These are phyloP conservation scores for Xenentodon cancila DNA, from an alignment of 2,797 vertebrate genomes.

Conservation along the genomic window DNA sequence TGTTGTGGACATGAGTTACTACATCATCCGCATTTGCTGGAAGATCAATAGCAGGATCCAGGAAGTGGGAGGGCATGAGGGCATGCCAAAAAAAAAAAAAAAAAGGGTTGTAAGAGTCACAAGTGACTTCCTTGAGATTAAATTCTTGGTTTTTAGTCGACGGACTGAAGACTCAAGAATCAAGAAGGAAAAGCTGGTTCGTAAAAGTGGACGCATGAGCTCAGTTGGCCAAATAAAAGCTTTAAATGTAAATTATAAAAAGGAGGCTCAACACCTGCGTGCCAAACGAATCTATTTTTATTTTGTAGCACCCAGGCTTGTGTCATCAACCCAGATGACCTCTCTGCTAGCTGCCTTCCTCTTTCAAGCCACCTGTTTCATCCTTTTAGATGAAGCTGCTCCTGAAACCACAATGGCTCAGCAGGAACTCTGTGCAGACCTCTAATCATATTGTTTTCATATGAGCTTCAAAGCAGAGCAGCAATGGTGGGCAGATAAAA, in stretches of 20 bases:
- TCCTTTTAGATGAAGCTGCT: slow-evolving; percentile 30
- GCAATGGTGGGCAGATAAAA: slow-evolving; percentile 14
- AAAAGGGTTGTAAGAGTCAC: slow-evolving; percentile 18
- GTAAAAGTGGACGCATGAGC: slow-evolving; percentile 41
- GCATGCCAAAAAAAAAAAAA: slow-evolving; percentile 11
- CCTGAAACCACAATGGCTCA: neutral
- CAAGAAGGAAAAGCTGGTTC: slow-evolving; percentile 20
- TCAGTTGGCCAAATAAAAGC: neutral
- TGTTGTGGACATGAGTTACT: slow-evolving; percentile 53
- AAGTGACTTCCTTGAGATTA: slow-evolving; percentile 24
- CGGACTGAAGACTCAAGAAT: slow-evolving; percentile 11
- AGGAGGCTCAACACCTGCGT: slow-evolving; percentile 8
- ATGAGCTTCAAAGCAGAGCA: slow-evolving; percentile 15
- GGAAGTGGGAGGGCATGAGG: neutral
- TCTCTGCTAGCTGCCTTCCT: slow-evolving; percentile 16
- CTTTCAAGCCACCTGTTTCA: slow-evolving; percentile 24
- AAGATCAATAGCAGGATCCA: slow-evolving; percentile 30
- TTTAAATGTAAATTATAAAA: slow-evolving; percentile 25
- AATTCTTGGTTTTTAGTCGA: slow-evolving; percentile 38
- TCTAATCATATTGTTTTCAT: slow-evolving; percentile 7
- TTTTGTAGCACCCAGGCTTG: slow-evolving; percentile 26
- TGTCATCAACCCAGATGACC: slow-evolving; percentile 15
- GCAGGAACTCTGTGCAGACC: slow-evolving; percentile 23
- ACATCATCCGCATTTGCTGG: slow-evolving; percentile 40
- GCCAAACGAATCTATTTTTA: slow-evolving; percentile 35